Evolutionary conservation across 2,888 invertebrate species (phyloP), one percentile per base, ranked within the genome.

Genomic region (Microctonus hyperodae): DNA sequence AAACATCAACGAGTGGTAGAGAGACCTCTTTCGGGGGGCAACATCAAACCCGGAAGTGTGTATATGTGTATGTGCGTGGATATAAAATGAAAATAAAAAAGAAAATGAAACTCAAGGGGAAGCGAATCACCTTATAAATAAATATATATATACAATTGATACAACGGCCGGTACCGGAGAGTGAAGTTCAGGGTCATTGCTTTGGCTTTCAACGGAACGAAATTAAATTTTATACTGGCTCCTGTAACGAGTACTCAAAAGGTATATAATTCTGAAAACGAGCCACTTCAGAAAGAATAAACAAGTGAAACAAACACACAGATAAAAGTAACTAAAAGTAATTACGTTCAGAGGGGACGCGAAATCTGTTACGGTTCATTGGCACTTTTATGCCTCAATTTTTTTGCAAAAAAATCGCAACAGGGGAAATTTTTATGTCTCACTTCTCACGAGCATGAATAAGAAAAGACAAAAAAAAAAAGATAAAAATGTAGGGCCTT

Each of bases 181-280:
- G 16, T 44, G 44, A 51, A 51, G 51, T 51, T 51, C 23, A 51
- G 51, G 51, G 51, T 51, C 51, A 25, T 25, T 51, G 70, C 72
- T 74, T 77, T 74, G 73, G 73, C 73, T 72, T 75, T 75, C 78
- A 74, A 63, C 75, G 69, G 74, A 75, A 70, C 64, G 71, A 76
- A 77, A 78, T 78, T 77, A 77, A 77, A 73, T 76, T 77, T 78
- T 73, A 77, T 74, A 71, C 72, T 67, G 56, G 70, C 73, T 70
- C 66, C 53, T 64, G 72, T 76, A 76, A 76, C 72, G 72, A 75
- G 70, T 67, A 66, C 68, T 58, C 65, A 31, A 56, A n/a, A 57
- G 55, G 33, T 44, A 31, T 60, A 50, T 60, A 60, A 60, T 60
- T 60, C 60, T 23, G 50, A 60, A 60, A 60, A 60, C 50, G 33